Evolutionary conservation across 2,888 invertebrate genomes (phyloP), one percentile per base, ranked within the genome.

Genomic region (Amphiduros pacificus): DNA sequence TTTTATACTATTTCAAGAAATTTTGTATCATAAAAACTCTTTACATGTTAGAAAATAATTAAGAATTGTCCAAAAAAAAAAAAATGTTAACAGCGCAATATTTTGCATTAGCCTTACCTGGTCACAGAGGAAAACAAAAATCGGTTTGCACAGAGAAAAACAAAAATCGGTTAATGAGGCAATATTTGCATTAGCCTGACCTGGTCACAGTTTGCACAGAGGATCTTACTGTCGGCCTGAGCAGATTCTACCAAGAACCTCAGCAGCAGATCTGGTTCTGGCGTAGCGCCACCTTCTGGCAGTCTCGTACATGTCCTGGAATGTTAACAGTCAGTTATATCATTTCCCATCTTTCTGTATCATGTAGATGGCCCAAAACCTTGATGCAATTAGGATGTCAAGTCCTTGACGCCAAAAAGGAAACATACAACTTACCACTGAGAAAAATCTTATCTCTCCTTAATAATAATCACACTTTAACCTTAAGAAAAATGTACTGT

Each of bases 141-240:
- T n/a, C n/a, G n/a, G n/a, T n/a, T n/a, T n/a, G n/a, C n/a, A n/a
- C n/a, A n/a, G n/a, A n/a, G n/a, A n/a, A n/a, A n/a, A n/a, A n/a
- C n/a, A n/a, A n/a, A n/a, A n/a, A n/a, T n/a, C n/a, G n/a, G n/a
- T n/a, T n/a, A n/a, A n/a, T n/a, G n/a, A n/a, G n/a, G n/a, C n/a
- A n/a, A n/a, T n/a, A n/a, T n/a, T n/a, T n/a, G 44, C 5, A 44
- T 44, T 20, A 20, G 5, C 5, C 87, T 82, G 73, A 90, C 89
- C 67, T 77, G 73, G 82, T 91, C 90, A 82, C 91, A 91, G 81
- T 91, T 91, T 65, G 90, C 89, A 83, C 91, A 91, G 5, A 88
- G 87, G 55, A 90, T 89, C 77, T 89, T 88, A 73, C 89, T 88
- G 66, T 89, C 88, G 27, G 68, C 62, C 73, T 89, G 88, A 0